Evolutionary conservation across 2,113 vertebrate genomes (phyloP).

Genomic region (Alces alces): DNA sequence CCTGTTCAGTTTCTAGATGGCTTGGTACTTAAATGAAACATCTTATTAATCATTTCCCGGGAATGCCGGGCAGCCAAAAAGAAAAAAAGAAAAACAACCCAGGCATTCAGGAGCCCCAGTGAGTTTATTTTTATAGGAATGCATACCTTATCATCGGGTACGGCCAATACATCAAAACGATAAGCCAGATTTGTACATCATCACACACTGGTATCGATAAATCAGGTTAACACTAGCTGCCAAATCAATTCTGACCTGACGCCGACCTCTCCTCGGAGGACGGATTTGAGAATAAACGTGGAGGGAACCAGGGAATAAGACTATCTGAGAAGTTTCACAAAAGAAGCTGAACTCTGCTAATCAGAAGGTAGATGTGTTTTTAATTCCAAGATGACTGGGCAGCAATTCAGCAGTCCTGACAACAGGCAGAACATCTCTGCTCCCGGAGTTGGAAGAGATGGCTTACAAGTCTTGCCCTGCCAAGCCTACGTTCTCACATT

Average conservation of each 20-base stretch:
- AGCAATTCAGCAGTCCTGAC: neutral
- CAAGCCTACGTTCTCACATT: neutral
- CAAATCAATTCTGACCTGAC: conserved; percentile 8
- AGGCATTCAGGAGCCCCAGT: neutral
- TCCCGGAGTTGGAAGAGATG: neutral
- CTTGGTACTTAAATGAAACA: conserved; percentile 69
- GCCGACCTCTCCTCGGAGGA: neutral
- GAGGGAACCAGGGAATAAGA: neutral
- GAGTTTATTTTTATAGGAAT: conserved; percentile 45
- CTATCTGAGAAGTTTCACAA: neutral
- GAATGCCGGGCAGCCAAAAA: conserved; percentile 43
- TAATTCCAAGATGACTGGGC: neutral
- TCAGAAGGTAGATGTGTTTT: neutral
- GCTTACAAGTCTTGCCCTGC: neutral
- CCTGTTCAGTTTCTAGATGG: conserved; percentile 44
- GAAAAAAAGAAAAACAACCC: neutral
- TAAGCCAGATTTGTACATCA: neutral
- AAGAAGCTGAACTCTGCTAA: conserved; percentile 13
- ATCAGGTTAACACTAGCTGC: conserved; percentile 7
- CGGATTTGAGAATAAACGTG: neutral
- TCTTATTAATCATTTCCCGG: conserved; percentile 63
- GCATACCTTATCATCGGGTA: conserved; percentile 23
- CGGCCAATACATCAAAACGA: neutral
- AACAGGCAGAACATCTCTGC: neutral
- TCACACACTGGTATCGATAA: neutral